Percentiles rank a stretch among this genome's conserved stretches.
Evolutionary conservation across 1,140 invertebrate species (phyloP).

Genomic region (Lutraria rhynchaena): DNA sequence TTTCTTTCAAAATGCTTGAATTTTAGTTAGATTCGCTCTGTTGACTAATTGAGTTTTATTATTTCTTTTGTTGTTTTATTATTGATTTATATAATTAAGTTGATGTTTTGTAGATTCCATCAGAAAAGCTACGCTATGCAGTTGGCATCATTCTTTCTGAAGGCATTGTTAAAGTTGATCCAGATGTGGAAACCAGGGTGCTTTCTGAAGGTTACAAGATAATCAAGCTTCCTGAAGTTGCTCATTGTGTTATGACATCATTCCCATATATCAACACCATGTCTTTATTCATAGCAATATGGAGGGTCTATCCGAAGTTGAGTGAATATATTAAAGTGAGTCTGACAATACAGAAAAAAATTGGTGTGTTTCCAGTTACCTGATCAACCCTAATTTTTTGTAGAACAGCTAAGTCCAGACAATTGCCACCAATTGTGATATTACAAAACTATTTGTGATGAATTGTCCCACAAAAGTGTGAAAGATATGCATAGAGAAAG

Average conservation of each 20-base stretch:
- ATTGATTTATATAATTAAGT: background rate
- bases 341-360: constrained; percentile 2
- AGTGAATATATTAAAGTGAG: constrained; percentile 80
- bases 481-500: no score
- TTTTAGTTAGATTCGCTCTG: no score
- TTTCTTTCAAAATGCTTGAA: no score
- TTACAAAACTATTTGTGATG: no score
- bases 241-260: constrained; percentile 79
- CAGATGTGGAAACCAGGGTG: constrained; percentile 62
- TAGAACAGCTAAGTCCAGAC: no score
- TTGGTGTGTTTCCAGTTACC: no score
- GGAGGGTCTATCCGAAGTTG: constrained; percentile 82
- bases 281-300: constrained; percentile 82
- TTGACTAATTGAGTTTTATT: background rate
- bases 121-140: constrained; percentile 78
- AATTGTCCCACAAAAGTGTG: no score
- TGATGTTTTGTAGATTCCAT: constrained; percentile 72
- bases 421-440: no score
- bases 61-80: background rate
- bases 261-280: constrained; percentile 82
- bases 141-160: constrained; percentile 81
- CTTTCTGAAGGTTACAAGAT: constrained; percentile 79
- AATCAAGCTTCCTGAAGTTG: constrained; percentile 79
- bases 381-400: no score
- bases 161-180: constrained; percentile 63